Percentiles rank a stretch among this genome's conserved stretches.
These are phyloP conservation scores for Eulemur albifrons DNA, from an alignment of 2,797 vertebrate species.

Conservation along the genomic window DNA sequence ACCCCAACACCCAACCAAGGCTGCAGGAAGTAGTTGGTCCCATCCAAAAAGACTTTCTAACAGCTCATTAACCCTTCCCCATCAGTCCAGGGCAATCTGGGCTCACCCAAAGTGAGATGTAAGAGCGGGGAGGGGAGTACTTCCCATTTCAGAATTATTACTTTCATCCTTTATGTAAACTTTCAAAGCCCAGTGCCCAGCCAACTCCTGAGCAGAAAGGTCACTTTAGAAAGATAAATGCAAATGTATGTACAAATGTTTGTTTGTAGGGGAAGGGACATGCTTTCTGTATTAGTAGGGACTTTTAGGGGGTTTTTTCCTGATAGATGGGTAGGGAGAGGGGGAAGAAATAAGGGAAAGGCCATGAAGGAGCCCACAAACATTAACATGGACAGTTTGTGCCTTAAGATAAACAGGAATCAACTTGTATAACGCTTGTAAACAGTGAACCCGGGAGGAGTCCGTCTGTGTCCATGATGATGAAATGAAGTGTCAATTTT, in stretches of 20 bases:
- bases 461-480: neutral
- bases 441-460: constrained; percentile 41
- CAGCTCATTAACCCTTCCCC: constrained; percentile 49
- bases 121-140: neutral
- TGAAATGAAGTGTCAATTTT: constrained; percentile 67
- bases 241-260: neutral
- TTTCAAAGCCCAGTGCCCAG: neutral
- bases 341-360: constrained; percentile 60
- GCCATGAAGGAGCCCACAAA: constrained; percentile 48
- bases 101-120: neutral
- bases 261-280: too few species aligned
- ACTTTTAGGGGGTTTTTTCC: neutral
- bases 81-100: neutral
- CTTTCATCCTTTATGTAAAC: constrained; percentile 30
- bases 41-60: neutral
- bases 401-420: constrained; percentile 75
- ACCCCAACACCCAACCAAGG: neutral
- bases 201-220: neutral
- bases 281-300: neutral
- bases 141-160: neutral
- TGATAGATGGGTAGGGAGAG: neutral
- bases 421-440: constrained; percentile 39
- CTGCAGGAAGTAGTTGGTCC: constrained; percentile 21
- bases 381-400: constrained; percentile 68
- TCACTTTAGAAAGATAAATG: neutral